Conservation (phyloP, 1,140 invertebrate species). For the Drosophila kanapiae region DNA sequence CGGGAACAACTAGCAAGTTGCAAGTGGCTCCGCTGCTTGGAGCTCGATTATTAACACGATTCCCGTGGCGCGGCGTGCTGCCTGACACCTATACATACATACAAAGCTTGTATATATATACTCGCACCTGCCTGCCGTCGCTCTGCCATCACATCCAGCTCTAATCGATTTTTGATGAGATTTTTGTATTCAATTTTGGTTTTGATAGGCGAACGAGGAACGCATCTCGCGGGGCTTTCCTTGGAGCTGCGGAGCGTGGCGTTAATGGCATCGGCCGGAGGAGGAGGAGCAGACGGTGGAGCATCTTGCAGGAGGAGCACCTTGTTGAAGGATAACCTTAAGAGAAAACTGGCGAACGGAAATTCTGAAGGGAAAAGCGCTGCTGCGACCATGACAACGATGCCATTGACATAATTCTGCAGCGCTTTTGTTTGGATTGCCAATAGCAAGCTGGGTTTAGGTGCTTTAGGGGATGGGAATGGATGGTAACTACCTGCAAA, state of each 20-base stretch:
- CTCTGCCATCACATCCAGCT: slow-evolving; percentile 30
- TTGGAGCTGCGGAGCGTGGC: neutral
- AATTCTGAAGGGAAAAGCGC: neutral
- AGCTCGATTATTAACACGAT: slow-evolving; percentile 72
- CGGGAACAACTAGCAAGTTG: slow-evolving; percentile 3
- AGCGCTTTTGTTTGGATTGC: slow-evolving; percentile 61
- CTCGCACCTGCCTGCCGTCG: slow-evolving; percentile 6
- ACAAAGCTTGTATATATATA: no score
- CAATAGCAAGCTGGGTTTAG: slow-evolving; percentile 9
- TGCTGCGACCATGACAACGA: slow-evolving; percentile 53
- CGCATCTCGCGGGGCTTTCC: neutral
- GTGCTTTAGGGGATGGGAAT: neutral
- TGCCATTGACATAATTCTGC: slow-evolving; percentile 71
- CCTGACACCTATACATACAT: slow-evolving; percentile 29
- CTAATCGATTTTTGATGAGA: slow-evolving; percentile 82
- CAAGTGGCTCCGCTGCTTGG: slow-evolving; percentile 29
- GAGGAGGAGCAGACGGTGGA: neutral
- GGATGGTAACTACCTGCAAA: neutral
- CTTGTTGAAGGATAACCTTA: neutral
- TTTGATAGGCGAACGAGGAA: slow-evolving; percentile 65
- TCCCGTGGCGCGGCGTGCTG: slow-evolving; percentile 27
- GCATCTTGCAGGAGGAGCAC: slow-evolving; percentile 11
- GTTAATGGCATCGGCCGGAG: slow-evolving; percentile 4
- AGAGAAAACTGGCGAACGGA: slow-evolving; percentile 22
- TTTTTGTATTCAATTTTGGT: slow-evolving; percentile 81